Evolutionary conservation across 53 echinoderm and acorn worm species (phyloP), one percentile per base, ranked within the genome.

Genomic region (Hippasteria phrygiana): DNA sequence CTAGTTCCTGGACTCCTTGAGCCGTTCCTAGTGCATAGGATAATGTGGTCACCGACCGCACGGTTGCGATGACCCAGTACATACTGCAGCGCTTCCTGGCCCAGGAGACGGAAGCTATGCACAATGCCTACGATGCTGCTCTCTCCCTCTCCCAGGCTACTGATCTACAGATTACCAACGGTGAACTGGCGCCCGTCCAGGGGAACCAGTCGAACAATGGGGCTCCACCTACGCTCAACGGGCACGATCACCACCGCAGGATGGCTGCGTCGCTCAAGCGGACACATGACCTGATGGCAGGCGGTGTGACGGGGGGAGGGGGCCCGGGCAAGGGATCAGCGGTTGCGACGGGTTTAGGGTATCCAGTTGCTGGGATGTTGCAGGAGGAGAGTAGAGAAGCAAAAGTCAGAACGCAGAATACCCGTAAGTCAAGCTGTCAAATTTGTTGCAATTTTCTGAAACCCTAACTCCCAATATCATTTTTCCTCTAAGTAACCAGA

Each of bases 41-140:
- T 69, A 71, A 85, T 85, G 85, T 18, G 71, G 51, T 38, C 71
- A 35, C 36, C 34, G 56, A 16, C 26, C 55, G 8, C 0, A n/a
- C 9, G 24, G 48, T 69, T 69, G 83, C 22, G 71, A 85, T 85
- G 85, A 85, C 85, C 85, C 70, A 85, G 71, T 85, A 85, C 71
- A 85, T 85, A 54, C 27, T 85, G 12, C 85, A 85, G 51, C 85
- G 85, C 24, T 85, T 85, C 40, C 85, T 85, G n/a, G 85, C 54
- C 13, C 85, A 85, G 71, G 85, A 85, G 35, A 67, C 67, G 9
- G 80, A 80, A 17, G 70, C 64, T 24, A 47, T 48, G 32, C 70
- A 70, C 24, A 69, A 50, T 36, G 85, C 71, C 6, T 85, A 85
- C 27, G 85, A 85, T 26, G 85, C 85, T 11, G 50, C 85, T 1